Evolutionary conservation across 2,888 invertebrate species (phyloP), one percentile per base, ranked within the genome.

Genomic region (Vanessa cardui): DNA sequence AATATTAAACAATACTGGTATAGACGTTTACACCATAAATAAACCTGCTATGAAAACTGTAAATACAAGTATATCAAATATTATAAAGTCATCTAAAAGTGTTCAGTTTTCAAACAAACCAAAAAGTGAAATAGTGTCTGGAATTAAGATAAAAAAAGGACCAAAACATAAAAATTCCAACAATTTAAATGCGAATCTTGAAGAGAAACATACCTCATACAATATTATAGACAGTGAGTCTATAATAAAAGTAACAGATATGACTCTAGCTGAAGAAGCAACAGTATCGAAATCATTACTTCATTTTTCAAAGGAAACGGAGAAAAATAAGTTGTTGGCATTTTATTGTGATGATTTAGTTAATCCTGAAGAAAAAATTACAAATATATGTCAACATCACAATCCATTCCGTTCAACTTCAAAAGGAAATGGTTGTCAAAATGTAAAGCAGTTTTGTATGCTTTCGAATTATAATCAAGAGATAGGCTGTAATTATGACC

Each of bases 191-290:
- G 77, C 74, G 50, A 79, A 76, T 67, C 73, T 86, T 0, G 80
- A 78, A 59, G 84, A 81, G 68, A 87, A 80, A 74, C 87, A 86
- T 71, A 82, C 83, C 20, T 91, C 92, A 21, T 90, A 88, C 72
- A 81, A 83, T 20, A 76, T 88, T 16, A 89, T 92, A 54, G 88
- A 89, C 0, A 92, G 92, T 68, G 91, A 92, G 79, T 83, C 86
- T 1, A 74, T 92, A 64, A 74, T 92, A 0, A 84, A 78, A 80
- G 86, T 90, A 7, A 91, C 91, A 39, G 88, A 92, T 64, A 89
- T 91, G 88, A 87, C 89, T 8, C 85, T 86, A 33, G 78, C 76
- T 21, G 76, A 79, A 49, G 66, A 80, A 76, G 76, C 70, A 12
- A 77, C 77, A 8, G 81, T 79, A 77, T 82, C 85, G 2, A 80